Conservation (phyloP, 2,888 invertebrate genomes). For the Ormyrus thymus region DNA sequence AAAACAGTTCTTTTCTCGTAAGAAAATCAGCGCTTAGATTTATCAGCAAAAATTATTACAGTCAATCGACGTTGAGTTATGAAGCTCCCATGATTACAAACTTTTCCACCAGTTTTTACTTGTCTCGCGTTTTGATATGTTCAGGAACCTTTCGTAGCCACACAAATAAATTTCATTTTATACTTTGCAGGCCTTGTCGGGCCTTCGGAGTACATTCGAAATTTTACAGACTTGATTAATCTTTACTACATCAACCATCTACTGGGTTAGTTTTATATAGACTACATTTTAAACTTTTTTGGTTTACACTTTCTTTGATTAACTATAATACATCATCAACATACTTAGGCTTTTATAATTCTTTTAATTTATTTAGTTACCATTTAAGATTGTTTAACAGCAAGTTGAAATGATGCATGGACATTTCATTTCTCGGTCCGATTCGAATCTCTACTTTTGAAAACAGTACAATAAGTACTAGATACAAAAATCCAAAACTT, state of each 20-base stretch:
- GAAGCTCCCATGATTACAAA: slow-evolving; percentile 39
- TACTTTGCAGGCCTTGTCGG: slow-evolving; percentile 5
- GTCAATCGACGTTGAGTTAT: slow-evolving; percentile 24
- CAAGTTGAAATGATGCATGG: neutral
- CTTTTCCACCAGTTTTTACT: slow-evolving; percentile 38
- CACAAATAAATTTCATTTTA: slow-evolving; percentile 17
- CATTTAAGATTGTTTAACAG: slow-evolving; percentile 40
- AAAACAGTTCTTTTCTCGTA: slow-evolving; percentile 52
- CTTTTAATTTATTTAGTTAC: slow-evolving; percentile 29
- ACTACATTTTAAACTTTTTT: slow-evolving; percentile 47
- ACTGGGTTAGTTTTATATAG: slow-evolving; percentile 57
- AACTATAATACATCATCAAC: slow-evolving; percentile 55
- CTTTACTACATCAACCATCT: slow-evolving; percentile 62
- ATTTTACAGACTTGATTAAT: slow-evolving; percentile 55
- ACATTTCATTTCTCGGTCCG: neutral
- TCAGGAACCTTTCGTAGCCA: slow-evolving; percentile 56
- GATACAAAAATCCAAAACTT: neutral
- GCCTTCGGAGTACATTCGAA: slow-evolving; percentile 38
- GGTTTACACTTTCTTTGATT: slow-evolving; percentile 56
- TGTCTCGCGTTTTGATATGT: slow-evolving; percentile 67
- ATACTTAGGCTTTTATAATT: slow-evolving; percentile 22
- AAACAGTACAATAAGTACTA: neutral
- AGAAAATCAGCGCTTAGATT: slow-evolving; percentile 40
- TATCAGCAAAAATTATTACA: slow-evolving; percentile 29
- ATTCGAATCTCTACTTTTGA: slow-evolving; percentile 2